A percentile compares a stretch with the other conserved stretches of the same genome.
These are phyloP conservation scores for Drosophila birchii DNA, from an alignment of 2,888 invertebrate species.

Conservation along the genomic window DNA sequence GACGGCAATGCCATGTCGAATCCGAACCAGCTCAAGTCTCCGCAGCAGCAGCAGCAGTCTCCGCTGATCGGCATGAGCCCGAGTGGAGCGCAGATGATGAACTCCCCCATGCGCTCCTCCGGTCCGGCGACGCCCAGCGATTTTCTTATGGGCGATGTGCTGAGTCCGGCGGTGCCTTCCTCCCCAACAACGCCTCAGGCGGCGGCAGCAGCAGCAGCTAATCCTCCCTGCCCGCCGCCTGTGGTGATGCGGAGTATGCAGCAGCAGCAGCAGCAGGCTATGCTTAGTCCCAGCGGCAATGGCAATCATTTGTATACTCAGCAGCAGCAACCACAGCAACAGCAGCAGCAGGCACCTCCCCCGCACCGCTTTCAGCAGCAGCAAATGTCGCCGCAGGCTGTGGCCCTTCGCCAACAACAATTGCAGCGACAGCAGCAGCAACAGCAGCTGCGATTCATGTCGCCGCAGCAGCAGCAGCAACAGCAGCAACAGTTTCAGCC, in stretches of 20 bases:
- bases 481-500: slow-evolving; percentile 70
- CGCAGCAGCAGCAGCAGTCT: slow-evolving; percentile 64
- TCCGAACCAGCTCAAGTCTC: slow-evolving; percentile 77
- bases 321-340: slow-evolving; percentile 70
- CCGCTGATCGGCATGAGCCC: slow-evolving; percentile 74
- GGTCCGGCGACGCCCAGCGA: slow-evolving; percentile 72
- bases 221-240: slow-evolving; percentile 38
- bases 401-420: slow-evolving; percentile 60
- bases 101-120: slow-evolving; percentile 77
- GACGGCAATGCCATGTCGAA: slow-evolving; percentile 86
- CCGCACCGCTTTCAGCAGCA: slow-evolving; percentile 68
- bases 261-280: slow-evolving; percentile 68
- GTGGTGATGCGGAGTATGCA: slow-evolving; percentile 70
- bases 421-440: slow-evolving; percentile 66
- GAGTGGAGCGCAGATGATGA: slow-evolving; percentile 49
- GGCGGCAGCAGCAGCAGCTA: neutral
- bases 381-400: slow-evolving; percentile 65
- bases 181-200: slow-evolving; percentile 64
- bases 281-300: slow-evolving; percentile 76
- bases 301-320: slow-evolving; percentile 68
- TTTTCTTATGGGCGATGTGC: slow-evolving; percentile 65
- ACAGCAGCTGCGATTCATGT: slow-evolving; percentile 70
- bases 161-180: slow-evolving; percentile 77
- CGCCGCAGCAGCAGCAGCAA: slow-evolving; percentile 67
- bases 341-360: slow-evolving; percentile 25